These are phyloP conservation scores for Spinus olivaceus DNA, from an alignment of 2,797 vertebrate species.

Conservation along the genomic window DNA sequence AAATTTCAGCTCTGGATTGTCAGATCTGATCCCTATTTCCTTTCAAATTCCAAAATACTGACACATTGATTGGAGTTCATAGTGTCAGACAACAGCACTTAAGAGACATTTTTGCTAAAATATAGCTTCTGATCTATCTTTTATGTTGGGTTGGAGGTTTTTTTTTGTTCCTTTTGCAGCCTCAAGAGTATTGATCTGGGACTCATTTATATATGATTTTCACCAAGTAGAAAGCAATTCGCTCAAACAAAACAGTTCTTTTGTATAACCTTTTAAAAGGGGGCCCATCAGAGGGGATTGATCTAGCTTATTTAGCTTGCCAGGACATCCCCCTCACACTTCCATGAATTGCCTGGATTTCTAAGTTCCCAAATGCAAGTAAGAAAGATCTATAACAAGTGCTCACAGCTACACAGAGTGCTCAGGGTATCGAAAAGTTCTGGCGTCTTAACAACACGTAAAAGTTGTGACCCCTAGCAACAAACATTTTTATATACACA, in stretches of 20 bases:
- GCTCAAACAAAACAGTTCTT: conserved; percentile 49
- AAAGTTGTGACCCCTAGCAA: neutral
- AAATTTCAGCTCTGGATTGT: conserved; percentile 66
- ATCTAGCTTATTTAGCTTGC: conserved; percentile 30
- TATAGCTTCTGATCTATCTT: conserved; percentile 57
- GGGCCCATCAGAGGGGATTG: conserved; percentile 26
- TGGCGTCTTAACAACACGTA: neutral
- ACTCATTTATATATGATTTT: conserved; percentile 58
- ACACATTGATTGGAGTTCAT: conserved; percentile 70
- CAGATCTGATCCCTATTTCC: conserved; percentile 74
- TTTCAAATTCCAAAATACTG: conserved; percentile 74
- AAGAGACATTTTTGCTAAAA: conserved; percentile 66
- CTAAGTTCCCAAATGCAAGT: neutral
- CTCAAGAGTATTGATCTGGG: conserved; percentile 54
- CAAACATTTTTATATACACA: neutral
- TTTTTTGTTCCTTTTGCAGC: conserved; percentile 15
- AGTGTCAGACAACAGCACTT: conserved; percentile 68
- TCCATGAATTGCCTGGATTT: neutral
- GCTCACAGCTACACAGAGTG: neutral
- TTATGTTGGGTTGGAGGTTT: neutral
- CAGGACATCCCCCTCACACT: neutral
- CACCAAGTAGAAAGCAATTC: conserved; percentile 45
- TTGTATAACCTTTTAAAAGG: conserved; percentile 57
- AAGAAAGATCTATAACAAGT: neutral
- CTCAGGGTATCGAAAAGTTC: neutral